phyloP scores from a whole-genome alignment of 2,797 vertebrate genomes.

The Petrocephalus schoutedeni region DNA sequence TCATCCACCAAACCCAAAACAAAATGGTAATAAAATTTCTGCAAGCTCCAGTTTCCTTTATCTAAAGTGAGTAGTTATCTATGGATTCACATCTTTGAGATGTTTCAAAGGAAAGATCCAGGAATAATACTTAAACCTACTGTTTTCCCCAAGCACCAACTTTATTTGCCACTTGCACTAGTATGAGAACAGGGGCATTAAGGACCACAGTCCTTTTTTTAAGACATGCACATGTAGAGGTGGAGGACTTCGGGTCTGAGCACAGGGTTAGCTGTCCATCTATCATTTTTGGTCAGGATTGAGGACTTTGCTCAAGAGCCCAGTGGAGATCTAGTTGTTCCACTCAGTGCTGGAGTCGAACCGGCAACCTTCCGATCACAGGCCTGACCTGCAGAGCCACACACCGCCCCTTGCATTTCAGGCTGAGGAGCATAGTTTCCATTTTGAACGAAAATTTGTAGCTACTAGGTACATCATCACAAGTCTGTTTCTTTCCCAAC shows the following conservation, averaged over 20 bases:
- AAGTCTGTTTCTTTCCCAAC: neutral
- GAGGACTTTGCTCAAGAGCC: neutral
- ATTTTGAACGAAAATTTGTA: neutral
- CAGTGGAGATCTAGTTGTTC: neutral
- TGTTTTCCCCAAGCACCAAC: neutral
- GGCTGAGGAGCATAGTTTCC: neutral
- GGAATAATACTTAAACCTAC: neutral
- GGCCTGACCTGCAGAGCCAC: neutral
- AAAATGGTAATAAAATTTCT: neutral
- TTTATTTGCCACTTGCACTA: neutral
- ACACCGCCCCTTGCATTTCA: neutral
- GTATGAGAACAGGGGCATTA: neutral
- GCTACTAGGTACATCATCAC: neutral
- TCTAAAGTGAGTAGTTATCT: neutral
- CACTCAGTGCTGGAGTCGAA: neutral
- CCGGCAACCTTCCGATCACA: neutral
- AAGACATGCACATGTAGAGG: neutral
- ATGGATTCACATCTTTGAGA: neutral
- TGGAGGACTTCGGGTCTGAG: neutral
- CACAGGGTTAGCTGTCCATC: neutral
- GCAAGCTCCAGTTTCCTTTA: neutral
- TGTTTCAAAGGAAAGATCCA: neutral
- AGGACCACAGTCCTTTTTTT: neutral
- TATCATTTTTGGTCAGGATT: neutral
- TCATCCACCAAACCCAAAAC: neutral